These are phyloP conservation scores for Nannoperca obscura DNA, from an alignment of 2,797 vertebrate species.

Conservation along the genomic window DNA sequence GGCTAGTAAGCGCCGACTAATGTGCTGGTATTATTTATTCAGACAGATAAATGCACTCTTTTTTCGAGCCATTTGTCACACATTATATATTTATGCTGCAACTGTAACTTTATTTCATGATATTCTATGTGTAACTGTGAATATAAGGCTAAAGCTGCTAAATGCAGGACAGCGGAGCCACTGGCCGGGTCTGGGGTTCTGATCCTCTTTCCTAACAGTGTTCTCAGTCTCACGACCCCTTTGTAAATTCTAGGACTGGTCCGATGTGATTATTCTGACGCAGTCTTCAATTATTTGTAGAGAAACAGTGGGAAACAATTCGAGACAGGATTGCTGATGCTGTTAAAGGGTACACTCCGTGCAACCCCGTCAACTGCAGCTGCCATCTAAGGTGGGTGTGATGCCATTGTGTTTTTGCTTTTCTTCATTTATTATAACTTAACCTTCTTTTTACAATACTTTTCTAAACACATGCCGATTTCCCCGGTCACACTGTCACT, in stretches of 20 bases:
- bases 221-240: background rate
- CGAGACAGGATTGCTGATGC: slow-evolving; percentile 71
- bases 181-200: background rate
- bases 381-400: slow-evolving; percentile 89
- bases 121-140: background rate
- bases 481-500: too few relatives aligned
- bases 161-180: background rate
- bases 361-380: slow-evolving; percentile 89
- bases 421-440: background rate
- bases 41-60: background rate
- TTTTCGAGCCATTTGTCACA: background rate
- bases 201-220: background rate
- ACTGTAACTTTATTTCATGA: background rate
- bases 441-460: too few relatives aligned
- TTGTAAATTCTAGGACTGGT: too few relatives aligned
- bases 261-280: background rate
- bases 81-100: background rate
- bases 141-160: background rate
- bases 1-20: background rate
- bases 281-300: slow-evolving; percentile 45
- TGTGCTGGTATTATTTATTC: background rate
- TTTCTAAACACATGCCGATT: too few relatives aligned
- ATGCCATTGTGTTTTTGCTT: background rate
- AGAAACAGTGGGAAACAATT: slow-evolving; percentile 68
- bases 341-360: slow-evolving; percentile 84